Conservation (phyloP, 23 tunicate genomes). For the Ascidia mentula region DNA sequence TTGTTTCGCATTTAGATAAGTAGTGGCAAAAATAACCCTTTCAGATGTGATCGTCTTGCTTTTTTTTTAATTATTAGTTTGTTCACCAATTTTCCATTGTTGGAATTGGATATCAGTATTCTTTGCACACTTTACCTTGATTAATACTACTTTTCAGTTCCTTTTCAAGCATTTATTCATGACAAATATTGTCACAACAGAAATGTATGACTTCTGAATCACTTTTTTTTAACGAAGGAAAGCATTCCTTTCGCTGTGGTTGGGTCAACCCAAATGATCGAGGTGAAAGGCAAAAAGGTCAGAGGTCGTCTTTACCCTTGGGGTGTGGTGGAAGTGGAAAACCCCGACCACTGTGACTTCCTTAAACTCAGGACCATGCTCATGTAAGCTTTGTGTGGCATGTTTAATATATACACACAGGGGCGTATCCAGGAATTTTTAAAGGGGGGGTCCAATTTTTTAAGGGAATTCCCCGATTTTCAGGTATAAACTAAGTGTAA, state of each 20-base stretch:
- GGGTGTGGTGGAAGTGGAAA: conserved; percentile 99
- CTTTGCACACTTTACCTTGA: neutral
- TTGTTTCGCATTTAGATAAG: too few relatives aligned
- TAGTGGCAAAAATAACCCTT: too few relatives aligned
- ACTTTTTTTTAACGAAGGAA: conserved; percentile 61
- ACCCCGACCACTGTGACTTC: conserved; percentile 99
- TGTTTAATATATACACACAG: too few relatives aligned
- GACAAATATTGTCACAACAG: too few relatives aligned
- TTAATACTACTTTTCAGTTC: neutral
- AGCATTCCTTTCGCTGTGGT: conserved; percentile 99
- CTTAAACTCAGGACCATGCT: conserved; percentile 98
- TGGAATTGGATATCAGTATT: neutral
- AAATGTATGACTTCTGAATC: too few relatives aligned
- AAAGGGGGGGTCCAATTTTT: too few relatives aligned
- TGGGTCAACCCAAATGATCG: conserved; percentile 96
- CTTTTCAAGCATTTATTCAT: too few relatives aligned
- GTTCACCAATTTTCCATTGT: neutral
- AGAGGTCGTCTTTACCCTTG: conserved; percentile 99
- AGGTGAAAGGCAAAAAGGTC: conserved; percentile 98
- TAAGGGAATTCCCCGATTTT: too few relatives aligned
- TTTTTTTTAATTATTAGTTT: neutral
- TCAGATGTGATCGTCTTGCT: too few relatives aligned
- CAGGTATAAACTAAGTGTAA: too few relatives aligned
- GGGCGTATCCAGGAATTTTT: too few relatives aligned
- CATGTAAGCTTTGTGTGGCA: conserved; percentile 79